A percentile compares a stretch with the other conserved stretches of the same genome.
Evolutionary conservation across 2,113 vertebrate genomes (phyloP).

Genomic region (Notechis scutatus): DNA sequence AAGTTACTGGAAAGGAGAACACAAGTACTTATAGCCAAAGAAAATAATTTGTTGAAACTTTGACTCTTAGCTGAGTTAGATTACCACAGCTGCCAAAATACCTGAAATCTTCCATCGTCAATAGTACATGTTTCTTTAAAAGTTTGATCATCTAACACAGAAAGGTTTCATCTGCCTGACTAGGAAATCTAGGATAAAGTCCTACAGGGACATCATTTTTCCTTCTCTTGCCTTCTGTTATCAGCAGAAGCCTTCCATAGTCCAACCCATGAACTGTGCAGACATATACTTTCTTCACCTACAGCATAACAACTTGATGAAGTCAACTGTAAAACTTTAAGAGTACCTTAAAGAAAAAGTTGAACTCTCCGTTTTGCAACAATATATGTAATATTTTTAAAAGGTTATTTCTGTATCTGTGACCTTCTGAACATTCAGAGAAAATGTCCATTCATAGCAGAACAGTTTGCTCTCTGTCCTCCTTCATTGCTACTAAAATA

Average conservation of each 20-base stretch:
- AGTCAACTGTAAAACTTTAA: background rate
- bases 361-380: background rate
- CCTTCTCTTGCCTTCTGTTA: background rate
- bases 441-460: slow-evolving; percentile 31
- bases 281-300: background rate
- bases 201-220: background rate
- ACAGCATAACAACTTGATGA: background rate
- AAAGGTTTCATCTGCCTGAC: background rate
- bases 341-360: background rate
- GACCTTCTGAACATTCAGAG: slow-evolving; percentile 25
- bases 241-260: background rate
- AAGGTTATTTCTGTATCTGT: slow-evolving; percentile 4
- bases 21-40: background rate
- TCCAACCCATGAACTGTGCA: background rate
- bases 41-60: background rate
- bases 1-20: background rate
- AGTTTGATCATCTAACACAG: background rate
- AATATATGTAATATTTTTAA: background rate
- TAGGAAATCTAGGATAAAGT: background rate
- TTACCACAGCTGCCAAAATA: background rate
- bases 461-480: background rate
- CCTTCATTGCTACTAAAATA: slow-evolving; percentile 25
- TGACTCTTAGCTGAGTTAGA: background rate
- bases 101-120: background rate
- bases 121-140: background rate